These are phyloP conservation scores for Bos javanicus DNA, from an alignment of 2,113 vertebrate species.

Conservation along the genomic window DNA sequence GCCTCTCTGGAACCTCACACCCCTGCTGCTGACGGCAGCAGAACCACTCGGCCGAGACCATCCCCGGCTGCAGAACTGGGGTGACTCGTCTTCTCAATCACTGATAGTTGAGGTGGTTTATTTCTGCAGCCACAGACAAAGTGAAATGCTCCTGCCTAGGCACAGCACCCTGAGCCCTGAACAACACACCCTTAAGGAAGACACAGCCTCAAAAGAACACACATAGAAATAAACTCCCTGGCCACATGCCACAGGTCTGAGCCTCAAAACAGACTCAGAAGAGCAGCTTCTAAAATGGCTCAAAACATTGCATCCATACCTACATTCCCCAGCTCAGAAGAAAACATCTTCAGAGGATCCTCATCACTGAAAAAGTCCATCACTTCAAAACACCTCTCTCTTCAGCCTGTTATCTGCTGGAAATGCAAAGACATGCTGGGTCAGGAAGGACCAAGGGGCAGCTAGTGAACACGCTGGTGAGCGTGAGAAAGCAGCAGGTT, in stretches of 20 bases:
- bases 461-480: not conserved
- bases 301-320: not conserved
- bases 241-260: not conserved
- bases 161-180: not conserved
- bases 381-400: not conserved
- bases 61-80: rapidly evolving
- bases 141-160: not conserved
- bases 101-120: not conserved
- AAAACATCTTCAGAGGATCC: not conserved
- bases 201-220: not conserved
- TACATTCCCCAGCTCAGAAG: not conserved
- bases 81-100: not conserved
- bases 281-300: not conserved
- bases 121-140: not conserved
- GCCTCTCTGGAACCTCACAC: not conserved
- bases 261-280: not conserved
- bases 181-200: not conserved
- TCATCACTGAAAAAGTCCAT: not conserved
- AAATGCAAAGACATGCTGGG: not conserved
- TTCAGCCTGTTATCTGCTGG: not conserved
- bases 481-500: no score
- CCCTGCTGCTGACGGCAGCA: rapidly evolving
- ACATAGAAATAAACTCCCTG: not conserved
- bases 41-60: not conserved
- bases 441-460: not conserved